Base-by-base conservation (phyloP, 2,888 invertebrate species). In the Chrysopilus asiliformis region DNA sequence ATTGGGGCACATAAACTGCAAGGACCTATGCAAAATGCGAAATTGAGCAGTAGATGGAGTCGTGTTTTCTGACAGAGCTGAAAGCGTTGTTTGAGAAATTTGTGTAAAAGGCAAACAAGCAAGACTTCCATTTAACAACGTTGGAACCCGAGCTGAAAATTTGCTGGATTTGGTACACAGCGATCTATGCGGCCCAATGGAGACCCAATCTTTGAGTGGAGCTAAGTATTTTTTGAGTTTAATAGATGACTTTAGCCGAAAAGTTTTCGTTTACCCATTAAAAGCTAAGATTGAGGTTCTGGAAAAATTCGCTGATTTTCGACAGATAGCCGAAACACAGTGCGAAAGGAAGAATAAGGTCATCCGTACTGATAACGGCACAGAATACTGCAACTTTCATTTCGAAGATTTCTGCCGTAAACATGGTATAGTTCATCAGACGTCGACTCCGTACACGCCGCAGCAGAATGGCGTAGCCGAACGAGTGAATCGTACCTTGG, bases 171-270 rank as follows among this genome's bases (percentile, higher is more conserved):
- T 56, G n/a, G 38, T 60, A 3, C 58, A 60, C 34, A 38, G 53
- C 2, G 59, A 60, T 42, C 35, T 60, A 1, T 56, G 57, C 45
- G 57, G 58, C 4, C 56, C 56, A 4, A 56, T 59, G 54, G 50
- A 56, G 38, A 42, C 35, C 4, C 29, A 36, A 9, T 61, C 59
- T 3, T 18, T 47, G 4, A 53, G 52, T 7, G 53, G 56, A 10
- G 42, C 45, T 3, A 49, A 40, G 29, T 60, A 58, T 43, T 55
- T 58, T 36, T 33, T 56, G n/a, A 53, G 49, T 2, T 54, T 60
- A 34, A 47, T 55, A 24, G 59, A 60, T 48, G 55, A 57, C 42
- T 41, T 32, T n/a, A 37, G 37, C 9, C 19, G 38, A 3, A 38
- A 39, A 22, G 20, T 38, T 1, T 42, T 45, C 15, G 26, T 42